A percentile compares a stretch with the other conserved stretches of the same genome.
Conservation (phyloP, 1,140 invertebrate genomes). For the Leptinotarsa undecemlineata region DNA sequence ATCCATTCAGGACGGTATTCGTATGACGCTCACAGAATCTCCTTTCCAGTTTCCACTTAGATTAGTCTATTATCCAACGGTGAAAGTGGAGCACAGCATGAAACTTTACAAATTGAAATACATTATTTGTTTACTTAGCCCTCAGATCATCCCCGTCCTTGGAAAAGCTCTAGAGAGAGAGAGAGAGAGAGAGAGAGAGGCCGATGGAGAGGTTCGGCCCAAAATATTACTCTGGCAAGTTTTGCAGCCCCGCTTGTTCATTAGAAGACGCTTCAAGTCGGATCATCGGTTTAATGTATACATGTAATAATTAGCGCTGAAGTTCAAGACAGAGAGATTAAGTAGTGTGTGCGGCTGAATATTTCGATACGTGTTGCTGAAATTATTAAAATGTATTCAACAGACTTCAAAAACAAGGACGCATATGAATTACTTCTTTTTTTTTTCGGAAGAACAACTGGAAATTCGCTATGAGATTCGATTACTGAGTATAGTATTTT, state of each 20-base stretch:
- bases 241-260: not conserved
- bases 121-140: slow-evolving; percentile 6
- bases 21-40: not conserved
- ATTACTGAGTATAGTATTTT: no score
- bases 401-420: no score
- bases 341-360: no score
- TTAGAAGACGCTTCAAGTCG: not conserved
- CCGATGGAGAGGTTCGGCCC: not conserved
- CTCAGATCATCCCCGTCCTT: not conserved
- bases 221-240: not conserved
- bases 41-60: slow-evolving; percentile 7
- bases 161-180: not conserved
- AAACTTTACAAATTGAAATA: slow-evolving; percentile 4
- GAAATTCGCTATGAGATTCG: no score
- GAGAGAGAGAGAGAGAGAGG: no score
- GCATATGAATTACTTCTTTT: no score
- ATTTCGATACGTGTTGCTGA: no score
- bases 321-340: no score
- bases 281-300: not conserved
- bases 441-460: no score
- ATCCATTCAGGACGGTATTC: slow-evolving; percentile 5
- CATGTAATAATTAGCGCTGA: not conserved
- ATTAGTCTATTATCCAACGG: slow-evolving; percentile 8
- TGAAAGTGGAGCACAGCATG: slow-evolving; percentile 1
- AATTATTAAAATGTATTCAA: no score